These are phyloP conservation scores for Gorsachius magnificus DNA, from an alignment of 2,797 vertebrate species.

Conservation along the genomic window DNA sequence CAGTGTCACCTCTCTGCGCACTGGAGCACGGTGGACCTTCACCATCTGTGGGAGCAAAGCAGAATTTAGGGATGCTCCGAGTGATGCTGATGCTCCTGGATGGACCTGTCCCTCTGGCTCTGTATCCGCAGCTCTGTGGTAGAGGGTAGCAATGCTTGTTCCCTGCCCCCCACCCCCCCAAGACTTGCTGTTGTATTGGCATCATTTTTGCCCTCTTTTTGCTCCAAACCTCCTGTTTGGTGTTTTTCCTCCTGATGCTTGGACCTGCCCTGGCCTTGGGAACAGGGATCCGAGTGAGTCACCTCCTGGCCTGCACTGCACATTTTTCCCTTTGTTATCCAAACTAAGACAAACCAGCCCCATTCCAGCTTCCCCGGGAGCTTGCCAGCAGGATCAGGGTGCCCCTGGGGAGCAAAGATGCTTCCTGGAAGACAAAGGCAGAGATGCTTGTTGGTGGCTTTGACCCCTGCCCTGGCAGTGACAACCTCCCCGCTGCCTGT, in stretches of 20 bases:
- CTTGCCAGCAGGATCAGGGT: not conserved
- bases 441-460: not conserved
- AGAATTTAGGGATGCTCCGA: not conserved
- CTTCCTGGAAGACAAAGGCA: not conserved
- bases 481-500: not conserved
- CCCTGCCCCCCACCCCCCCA: accelerated
- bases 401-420: not conserved
- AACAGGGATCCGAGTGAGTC: conserved; percentile 26
- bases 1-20: not conserved
- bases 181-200: not conserved
- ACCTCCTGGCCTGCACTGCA: not conserved
- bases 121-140: accelerated
- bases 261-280: not conserved
- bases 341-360: not conserved
- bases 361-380: not conserved
- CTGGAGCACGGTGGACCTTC: not conserved
- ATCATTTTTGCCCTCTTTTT: not conserved
- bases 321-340: conserved; percentile 25
- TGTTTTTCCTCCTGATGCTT: not conserved
- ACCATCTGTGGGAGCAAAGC: accelerated
- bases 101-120: not conserved
- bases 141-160: not conserved
- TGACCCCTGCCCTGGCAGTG: not conserved
- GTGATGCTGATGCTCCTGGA: not conserved
- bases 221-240: not conserved